These are phyloP conservation scores for Halcyon malimbica DNA, from an alignment of 2,113 vertebrate species.

Conservation along the genomic window DNA sequence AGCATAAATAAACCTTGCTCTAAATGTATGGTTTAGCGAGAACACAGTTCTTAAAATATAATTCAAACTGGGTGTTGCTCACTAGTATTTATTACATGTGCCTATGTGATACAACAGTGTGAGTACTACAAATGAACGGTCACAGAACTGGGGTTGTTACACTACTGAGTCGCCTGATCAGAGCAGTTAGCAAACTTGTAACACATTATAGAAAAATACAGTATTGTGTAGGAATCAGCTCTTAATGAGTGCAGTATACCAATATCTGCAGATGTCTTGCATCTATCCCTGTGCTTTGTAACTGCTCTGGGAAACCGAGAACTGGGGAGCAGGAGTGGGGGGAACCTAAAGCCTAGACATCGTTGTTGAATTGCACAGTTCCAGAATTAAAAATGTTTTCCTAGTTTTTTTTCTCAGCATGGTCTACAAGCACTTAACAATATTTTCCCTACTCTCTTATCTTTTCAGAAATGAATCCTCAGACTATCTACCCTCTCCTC, in stretches of 20 bases:
- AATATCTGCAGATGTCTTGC: not conserved
- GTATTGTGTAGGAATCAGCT: not conserved
- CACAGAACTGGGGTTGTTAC: rapidly evolving
- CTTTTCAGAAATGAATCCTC: not conserved
- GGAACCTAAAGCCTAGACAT: not conserved
- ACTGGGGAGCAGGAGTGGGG: rapidly evolving
- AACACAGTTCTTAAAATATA: not conserved
- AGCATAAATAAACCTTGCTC: not conserved
- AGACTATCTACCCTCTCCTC: not conserved
- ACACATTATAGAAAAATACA: not conserved
- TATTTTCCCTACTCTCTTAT: not conserved
- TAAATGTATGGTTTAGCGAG: not conserved
- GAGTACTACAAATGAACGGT: not conserved
- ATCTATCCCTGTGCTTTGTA: not conserved
- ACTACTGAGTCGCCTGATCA: not conserved
- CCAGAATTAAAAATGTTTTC: not conserved
- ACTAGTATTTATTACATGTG: not conserved
- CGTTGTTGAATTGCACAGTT: not conserved
- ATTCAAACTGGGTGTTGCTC: not conserved
- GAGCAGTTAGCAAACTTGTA: not conserved
- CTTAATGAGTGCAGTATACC: not conserved
- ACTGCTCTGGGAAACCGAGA: not conserved
- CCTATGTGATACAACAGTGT: not conserved
- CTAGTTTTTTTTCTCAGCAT: not conserved
- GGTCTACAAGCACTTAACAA: not conserved